phyloP scores from a whole-genome alignment of 2,797 vertebrate species.

The Sebastiscus tertius region DNA sequence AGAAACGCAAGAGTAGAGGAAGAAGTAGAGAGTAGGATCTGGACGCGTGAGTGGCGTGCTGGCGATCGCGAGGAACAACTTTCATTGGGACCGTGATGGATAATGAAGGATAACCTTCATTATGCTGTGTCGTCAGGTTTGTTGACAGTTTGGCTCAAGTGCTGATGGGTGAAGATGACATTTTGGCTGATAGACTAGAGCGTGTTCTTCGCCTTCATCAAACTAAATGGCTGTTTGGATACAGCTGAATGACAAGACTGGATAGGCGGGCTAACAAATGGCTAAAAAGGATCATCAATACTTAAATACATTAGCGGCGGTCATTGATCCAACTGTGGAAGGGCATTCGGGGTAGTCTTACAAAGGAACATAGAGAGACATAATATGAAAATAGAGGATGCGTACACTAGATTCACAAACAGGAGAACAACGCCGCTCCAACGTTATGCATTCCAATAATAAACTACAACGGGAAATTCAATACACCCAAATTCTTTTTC shows the following conservation, averaged over 20 bases:
- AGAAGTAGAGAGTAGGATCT: not conserved
- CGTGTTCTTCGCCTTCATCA: not conserved
- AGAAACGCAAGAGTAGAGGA: not conserved
- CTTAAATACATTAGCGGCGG: constrained; percentile 16
- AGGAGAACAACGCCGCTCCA: not conserved
- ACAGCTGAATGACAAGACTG: constrained; percentile 3
- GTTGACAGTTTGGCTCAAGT: not conserved
- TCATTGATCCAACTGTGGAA: not conserved
- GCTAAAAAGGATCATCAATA: constrained; percentile 16
- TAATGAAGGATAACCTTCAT: not conserved
- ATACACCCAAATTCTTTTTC: not conserved
- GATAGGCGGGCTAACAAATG: constrained; percentile 6
- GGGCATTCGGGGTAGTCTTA: not conserved
- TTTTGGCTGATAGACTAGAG: not conserved
- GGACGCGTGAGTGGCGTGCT: not conserved
- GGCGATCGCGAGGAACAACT: not conserved
- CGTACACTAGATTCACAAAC: not conserved
- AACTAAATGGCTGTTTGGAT: constrained; percentile 7
- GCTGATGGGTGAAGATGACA: not conserved
- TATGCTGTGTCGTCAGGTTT: not conserved
- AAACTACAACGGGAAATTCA: constrained; percentile 8
- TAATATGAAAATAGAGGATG: not conserved
- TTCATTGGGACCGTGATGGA: not conserved
- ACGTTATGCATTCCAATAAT: not conserved
- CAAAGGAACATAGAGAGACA: not conserved